Percentiles rank a stretch among this genome's conserved stretches.
Conservation (phyloP, 2,888 invertebrate genomes). For the Nineta flava region DNA sequence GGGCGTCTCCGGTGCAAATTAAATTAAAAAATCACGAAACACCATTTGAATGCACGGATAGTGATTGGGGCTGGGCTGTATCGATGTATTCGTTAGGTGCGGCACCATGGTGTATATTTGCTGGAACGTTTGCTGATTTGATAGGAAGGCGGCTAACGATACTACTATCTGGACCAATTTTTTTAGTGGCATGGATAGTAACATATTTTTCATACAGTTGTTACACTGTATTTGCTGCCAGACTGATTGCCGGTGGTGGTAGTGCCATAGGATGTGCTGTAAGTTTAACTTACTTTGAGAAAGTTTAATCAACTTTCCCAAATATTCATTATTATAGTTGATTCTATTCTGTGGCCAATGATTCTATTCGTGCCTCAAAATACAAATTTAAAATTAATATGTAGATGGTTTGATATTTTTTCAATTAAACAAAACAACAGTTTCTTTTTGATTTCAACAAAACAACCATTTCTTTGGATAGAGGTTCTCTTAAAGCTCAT, state of each 20-base stretch:
- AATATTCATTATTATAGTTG: too few species aligned
- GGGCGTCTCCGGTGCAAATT: not conserved
- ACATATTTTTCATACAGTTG: conserved; percentile 28
- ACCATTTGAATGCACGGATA: not conserved
- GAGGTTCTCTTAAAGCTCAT: too few species aligned
- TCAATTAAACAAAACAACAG: too few species aligned
- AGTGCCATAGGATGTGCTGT: conserved; percentile 32
- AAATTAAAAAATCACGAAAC: not conserved
- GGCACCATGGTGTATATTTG: conserved; percentile 35
- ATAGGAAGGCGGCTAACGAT: conserved; percentile 38
- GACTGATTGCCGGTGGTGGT: conserved; percentile 34
- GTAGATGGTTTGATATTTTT: too few species aligned
- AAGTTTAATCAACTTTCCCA: too few species aligned
- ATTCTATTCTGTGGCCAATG: too few species aligned
- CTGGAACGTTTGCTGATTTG: conserved; percentile 37
- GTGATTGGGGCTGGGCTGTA: not conserved
- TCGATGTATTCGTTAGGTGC: conserved; percentile 27
- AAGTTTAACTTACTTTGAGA: too few species aligned
- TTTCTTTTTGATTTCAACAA: too few species aligned
- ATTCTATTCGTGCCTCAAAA: too few species aligned
- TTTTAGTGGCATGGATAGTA: conserved; percentile 32
- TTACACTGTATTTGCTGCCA: conserved; percentile 31
- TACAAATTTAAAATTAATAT: too few species aligned
- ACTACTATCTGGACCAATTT: conserved; percentile 32
- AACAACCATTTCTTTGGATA: too few species aligned